Evolutionary conservation across 1,140 invertebrate species (phyloP), one percentile per base, ranked within the genome.

Genomic region (Cydia amplana): DNA sequence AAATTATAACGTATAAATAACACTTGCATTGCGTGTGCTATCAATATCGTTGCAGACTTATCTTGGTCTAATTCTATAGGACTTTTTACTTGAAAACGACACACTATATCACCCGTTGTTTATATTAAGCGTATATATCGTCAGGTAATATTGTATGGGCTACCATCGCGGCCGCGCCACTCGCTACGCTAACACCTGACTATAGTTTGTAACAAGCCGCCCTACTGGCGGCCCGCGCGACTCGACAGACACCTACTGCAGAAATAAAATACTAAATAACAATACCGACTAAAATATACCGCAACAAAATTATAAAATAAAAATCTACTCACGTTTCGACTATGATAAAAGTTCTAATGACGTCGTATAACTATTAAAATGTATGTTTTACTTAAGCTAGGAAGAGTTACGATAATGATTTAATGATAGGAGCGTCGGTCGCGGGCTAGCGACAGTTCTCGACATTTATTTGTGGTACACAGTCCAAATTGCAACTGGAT

Each of bases 201-300:
- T 23, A 25, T n/a, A 28, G 20, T 60, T 60, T 18, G 55, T 36
- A 28, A 23, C 23, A 12, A 6, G 64, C 23, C 23, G 64, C 28
- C 64, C 64, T 67, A 67, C 28, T 67, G 64, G 25, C 28, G 63
- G 18, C 32, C 16, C 18, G 14, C 25, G 20, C 32, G 65, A 25
- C 10, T 70, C 72, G 36, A 65, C 74, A 46, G 72, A 73, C 78
- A 32, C 67, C 51, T 73, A 70, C 75, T 49, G 75, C 51, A 74
- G n/a, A 83, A 83, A 86, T 92, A 92, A 89, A 91, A 92, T 83
- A 92, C 90, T 91, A 92, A 92, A 92, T 91, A 92, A 92, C 90
- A 92, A 90, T 87, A 87, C 79, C 78, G 84, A 89, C 83, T 85
- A 86, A 91, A 89, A 89, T 83, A 32, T 85, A 89, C 84, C 81